Conservation (phyloP, 2,797 vertebrate species). For the Spinibarbus caldwelli region DNA sequence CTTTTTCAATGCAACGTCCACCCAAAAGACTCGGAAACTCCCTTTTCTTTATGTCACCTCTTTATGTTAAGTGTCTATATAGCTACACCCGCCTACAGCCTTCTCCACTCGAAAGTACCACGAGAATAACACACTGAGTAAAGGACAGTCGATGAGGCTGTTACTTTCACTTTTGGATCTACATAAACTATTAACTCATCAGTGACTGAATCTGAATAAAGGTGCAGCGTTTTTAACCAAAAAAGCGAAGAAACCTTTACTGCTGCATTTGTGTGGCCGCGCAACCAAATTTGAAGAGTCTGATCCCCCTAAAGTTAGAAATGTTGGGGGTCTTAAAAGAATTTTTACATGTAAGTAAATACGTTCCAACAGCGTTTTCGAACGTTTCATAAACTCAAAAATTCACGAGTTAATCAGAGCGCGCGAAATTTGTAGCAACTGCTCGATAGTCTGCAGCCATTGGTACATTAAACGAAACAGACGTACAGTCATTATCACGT, state of each 20-base stretch:
- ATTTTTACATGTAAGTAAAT: not conserved
- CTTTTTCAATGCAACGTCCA: conserved; percentile 35
- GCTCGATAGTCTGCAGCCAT: not conserved
- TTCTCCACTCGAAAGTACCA: not conserved
- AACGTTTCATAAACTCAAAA: not conserved
- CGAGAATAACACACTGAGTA: not conserved
- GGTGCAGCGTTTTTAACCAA: too few relatives aligned
- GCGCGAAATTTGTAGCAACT: not conserved
- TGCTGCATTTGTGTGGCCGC: not conserved
- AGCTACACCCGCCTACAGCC: conserved; percentile 3
- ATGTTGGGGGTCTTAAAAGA: not conserved
- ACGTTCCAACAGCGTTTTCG: not conserved
- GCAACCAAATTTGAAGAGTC: not conserved
- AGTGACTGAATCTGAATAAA: conserved; percentile 3
- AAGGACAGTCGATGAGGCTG: not conserved
- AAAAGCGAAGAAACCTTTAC: not conserved
- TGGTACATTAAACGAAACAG: not conserved
- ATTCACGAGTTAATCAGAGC: not conserved
- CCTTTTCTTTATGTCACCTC: conserved; percentile 29
- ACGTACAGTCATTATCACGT: not conserved
- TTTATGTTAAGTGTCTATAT: conserved; percentile 4
- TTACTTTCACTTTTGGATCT: conserved; percentile 37
- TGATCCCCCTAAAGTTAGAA: not conserved
- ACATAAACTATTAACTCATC: conserved; percentile 17
- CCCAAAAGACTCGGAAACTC: conserved; percentile 28